Percentiles rank a stretch among this genome's conserved stretches.
Conservation (phyloP, 2,113 vertebrate genomes). For the Laticauda colubrina region DNA sequence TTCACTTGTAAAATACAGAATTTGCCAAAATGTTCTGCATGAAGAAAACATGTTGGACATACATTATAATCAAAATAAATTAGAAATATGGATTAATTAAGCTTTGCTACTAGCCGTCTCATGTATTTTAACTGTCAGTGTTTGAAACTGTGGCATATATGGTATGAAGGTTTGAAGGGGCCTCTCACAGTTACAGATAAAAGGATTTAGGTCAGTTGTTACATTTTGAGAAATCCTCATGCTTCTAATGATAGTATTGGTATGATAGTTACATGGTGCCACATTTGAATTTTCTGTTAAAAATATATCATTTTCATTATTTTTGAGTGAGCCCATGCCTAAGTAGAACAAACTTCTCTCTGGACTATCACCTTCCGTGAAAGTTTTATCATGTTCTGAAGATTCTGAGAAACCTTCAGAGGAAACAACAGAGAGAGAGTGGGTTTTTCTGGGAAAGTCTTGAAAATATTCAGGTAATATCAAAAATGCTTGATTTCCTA, state of each 20-base stretch:
- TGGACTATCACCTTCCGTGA: constrained; percentile 41
- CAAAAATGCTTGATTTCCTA: constrained; percentile 57
- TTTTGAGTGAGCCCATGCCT: constrained; percentile 60
- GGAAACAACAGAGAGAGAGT: constrained; percentile 73
- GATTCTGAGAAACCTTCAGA: constrained; percentile 83
- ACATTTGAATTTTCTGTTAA: constrained; percentile 33
- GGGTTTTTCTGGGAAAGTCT: constrained; percentile 27
- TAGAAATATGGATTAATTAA: background rate
- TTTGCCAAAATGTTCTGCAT: background rate
- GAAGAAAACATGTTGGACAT: background rate
- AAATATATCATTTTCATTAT: constrained; percentile 53
- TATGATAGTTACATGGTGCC: constrained; percentile 27
- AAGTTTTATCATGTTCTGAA: constrained; percentile 67
- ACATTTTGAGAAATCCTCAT: constrained; percentile 46
- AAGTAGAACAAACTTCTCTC: constrained; percentile 77
- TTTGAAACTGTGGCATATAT: constrained; percentile 88
- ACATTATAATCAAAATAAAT: background rate
- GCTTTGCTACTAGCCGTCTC: constrained; percentile 55
- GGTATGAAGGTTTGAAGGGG: constrained; percentile 58
- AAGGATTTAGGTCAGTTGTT: constrained; percentile 32
- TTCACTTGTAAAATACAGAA: background rate
- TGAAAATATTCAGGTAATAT: constrained; percentile 57
- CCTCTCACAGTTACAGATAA: constrained; percentile 40
- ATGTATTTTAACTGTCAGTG: constrained; percentile 59
- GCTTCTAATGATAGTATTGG: constrained; percentile 44